Evolutionary conservation across 2,113 vertebrate genomes (phyloP).

Genomic region (Tachycineta bicolor): DNA sequence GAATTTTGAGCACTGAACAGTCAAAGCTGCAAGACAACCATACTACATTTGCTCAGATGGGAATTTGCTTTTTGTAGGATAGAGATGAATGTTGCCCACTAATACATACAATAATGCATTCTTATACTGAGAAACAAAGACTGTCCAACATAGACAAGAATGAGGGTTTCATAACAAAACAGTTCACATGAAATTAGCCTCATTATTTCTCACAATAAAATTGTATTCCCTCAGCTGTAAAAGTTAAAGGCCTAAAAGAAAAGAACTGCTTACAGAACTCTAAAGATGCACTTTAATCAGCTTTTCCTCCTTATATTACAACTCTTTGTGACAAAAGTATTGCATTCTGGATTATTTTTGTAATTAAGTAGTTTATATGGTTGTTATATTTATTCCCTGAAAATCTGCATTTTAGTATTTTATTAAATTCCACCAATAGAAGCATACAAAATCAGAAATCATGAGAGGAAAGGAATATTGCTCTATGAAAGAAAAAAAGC

Average conservation of each 20-base stretch:
- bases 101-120: not conserved
- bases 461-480: constrained; percentile 23
- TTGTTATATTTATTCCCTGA: constrained; percentile 30
- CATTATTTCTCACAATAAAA: constrained; percentile 28
- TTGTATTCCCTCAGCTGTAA: constrained; percentile 26
- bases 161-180: constrained; percentile 14
- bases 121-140: not conserved
- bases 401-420: constrained; percentile 27
- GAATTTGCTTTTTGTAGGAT: not conserved
- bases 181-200: not conserved
- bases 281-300: constrained; percentile 25
- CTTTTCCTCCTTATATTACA: not conserved
- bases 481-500: constrained; percentile 53
- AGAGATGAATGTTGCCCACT: not conserved
- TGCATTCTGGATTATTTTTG: not conserved
- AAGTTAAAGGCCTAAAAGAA: constrained; percentile 23
- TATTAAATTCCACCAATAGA: constrained; percentile 23
- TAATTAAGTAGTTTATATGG: constrained; percentile 1
- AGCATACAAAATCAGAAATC: constrained; percentile 44
- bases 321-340: not conserved
- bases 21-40: constrained; percentile 25
- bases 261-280: not conserved
- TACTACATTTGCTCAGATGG: not conserved
- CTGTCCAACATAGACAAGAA: not conserved
- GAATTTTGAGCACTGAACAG: not conserved